phyloP scores from a whole-genome alignment of 1,140 invertebrate genomes.

The Archivesica marissinica region DNA sequence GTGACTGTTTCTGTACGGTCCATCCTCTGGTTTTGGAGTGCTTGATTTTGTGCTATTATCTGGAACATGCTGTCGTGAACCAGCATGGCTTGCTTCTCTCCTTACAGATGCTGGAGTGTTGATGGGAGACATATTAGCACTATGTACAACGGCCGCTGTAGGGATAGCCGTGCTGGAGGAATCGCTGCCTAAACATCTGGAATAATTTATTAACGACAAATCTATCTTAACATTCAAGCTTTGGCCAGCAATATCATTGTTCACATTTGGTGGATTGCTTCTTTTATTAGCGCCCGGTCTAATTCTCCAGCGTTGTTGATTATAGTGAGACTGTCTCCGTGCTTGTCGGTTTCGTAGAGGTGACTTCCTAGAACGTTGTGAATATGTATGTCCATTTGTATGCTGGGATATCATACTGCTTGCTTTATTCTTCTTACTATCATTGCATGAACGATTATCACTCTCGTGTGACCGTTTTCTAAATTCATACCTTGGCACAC shows the following conservation, averaged over 20 bases:
- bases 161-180: not conserved
- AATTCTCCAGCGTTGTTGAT: slow-evolving; percentile 1
- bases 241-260: slow-evolving; percentile 34
- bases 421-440: slow-evolving; percentile 4
- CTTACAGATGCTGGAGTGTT: not conserved
- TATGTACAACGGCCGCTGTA: slow-evolving; percentile 35
- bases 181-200: slow-evolving; percentile 10
- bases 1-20: not conserved
- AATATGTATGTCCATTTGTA: not conserved
- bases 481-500: not conserved
- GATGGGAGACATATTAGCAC: slow-evolving; percentile 49
- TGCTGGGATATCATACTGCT: not conserved
- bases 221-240: slow-evolving; percentile 58
- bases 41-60: not conserved
- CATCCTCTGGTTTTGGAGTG: not conserved
- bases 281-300: not conserved
- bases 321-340: not conserved
- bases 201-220: slow-evolving; percentile 57
- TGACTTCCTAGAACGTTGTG: not conserved
- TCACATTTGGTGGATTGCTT: not conserved
- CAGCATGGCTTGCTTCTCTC: not conserved
- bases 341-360: not conserved
- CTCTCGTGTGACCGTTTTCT: not conserved
- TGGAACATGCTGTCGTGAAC: not conserved
- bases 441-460: not conserved